Base-by-base conservation (phyloP, 2,113 vertebrate species). In the Oreochromis niloticus region DNA sequence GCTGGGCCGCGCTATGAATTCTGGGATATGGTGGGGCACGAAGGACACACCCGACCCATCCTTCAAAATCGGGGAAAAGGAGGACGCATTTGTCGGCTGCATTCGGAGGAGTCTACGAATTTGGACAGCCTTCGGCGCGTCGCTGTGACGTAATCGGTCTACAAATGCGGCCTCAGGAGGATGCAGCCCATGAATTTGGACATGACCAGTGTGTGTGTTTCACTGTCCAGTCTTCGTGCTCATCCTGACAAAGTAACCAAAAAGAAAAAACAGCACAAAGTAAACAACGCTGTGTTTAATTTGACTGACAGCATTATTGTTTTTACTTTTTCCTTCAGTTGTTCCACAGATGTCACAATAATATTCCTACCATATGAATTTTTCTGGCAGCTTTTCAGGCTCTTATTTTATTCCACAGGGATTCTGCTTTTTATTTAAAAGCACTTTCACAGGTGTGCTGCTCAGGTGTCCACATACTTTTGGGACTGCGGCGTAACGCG, bases 391-490 rank as follows among this genome's bases (percentile, higher is more conserved):
- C 13, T 43, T 27, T 46, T 43, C 39, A 6, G 22, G 39, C 8
- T 73, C 39, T 30, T 30, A 30, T 48, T 27, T 27, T 48, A 48
- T 27, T 46, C 66, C 68, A 48, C 22, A 17, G 22, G 41, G 41
- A 27, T 48, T 48, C 71, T 75, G 6, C 22, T 11, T 48, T 50
- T 73, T 68, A 68, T 68, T 68, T 68, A 24, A 68, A 14, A 68
- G 41, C 41, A 11, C 68, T 73, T 46, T 50, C 46, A 78, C 24
- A 78, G 71, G 71, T 48, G 43, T 48, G 43, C 9, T 30, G 43
- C 73, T 50, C 10, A 78, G 27, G 73, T 78, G 73, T 78, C 73
- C 73, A n/a, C 46, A 78, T 78, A 75, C 43, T 79, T 85, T 61
- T 61, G 9, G 41, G 13, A 32, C n/a, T 32, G 55, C 6, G 6